Evolutionary conservation across 2,113 vertebrate species (phyloP), one percentile per base, ranked within the genome.

Genomic region (Circaetus cinerascens): DNA sequence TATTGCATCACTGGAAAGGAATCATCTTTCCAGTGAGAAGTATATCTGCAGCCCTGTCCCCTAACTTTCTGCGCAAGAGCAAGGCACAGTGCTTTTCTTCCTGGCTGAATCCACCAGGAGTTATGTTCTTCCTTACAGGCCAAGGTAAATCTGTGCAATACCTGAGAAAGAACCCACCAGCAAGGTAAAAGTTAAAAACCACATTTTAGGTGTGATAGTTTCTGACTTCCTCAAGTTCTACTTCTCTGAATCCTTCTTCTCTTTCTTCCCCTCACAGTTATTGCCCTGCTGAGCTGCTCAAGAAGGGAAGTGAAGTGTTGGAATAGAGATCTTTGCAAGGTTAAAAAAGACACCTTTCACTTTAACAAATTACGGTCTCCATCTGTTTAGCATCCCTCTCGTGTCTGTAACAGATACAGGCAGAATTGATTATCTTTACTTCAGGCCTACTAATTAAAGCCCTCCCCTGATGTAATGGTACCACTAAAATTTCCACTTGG

Each of bases 341-440:
- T 97, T 95, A 95, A 92, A 97, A 75, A 91, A 97, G 95, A 92
- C 95, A 97, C 91, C 94, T 97, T 97, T 96, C 94, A 73, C 76
- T 95, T 96, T 93, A 94, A 96, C 82, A 69, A 95, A 96, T 51
- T 30, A 89, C 6, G 6, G 69, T 76, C 76, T 97, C 89, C 88
- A 86, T 95, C 95, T 97, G 88, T 71, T 97, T 96, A 95, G 74
- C 80, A 93, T 94, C 93, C 94, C 56, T 97, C 86, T 97, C 90
- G 63, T 97, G 88, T 95, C 94, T 92, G 95, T 94, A 98, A 98
- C 90, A 96, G 97, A 97, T 96, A 97, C 64, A 95, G 83, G 91
- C 94, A 97, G 90, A 98, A 96, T 97, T 97, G 95, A 98, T 98
- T 98, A 91, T 88, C 92, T 97, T 94, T 96, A 94, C 94, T 92